Conservation (phyloP, 2,888 invertebrate genomes). For the Pogonocherus hispidulus region DNA sequence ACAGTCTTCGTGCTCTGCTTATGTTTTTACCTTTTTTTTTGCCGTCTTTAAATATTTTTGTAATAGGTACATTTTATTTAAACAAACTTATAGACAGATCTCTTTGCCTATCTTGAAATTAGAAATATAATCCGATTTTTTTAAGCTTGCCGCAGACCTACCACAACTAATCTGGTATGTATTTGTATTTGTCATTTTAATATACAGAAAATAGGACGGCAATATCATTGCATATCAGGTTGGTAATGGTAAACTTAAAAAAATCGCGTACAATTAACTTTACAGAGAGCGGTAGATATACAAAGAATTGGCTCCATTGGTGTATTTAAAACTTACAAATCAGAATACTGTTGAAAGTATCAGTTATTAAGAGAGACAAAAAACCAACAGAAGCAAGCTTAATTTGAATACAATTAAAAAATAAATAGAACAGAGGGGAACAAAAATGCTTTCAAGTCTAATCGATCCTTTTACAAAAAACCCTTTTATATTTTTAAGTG, state of each 20-base stretch:
- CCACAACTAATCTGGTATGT: too few relatives aligned
- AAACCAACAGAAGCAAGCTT: slow-evolving; percentile 44
- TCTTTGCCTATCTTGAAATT: too few relatives aligned
- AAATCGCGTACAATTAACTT: too few relatives aligned
- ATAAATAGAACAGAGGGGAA: slow-evolving; percentile 58
- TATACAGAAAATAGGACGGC: too few relatives aligned
- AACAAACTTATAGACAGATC: too few relatives aligned
- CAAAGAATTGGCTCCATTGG: slow-evolving; percentile 12
- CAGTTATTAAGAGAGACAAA: slow-evolving; percentile 41
- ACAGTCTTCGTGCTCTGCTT: background rate
- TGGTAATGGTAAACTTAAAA: too few relatives aligned
- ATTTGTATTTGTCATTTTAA: too few relatives aligned
- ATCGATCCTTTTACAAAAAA: slow-evolving; percentile 59
- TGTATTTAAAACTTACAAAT: slow-evolving; percentile 41
- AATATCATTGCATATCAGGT: too few relatives aligned
- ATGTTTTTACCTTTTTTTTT: background rate
- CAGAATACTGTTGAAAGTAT: slow-evolving; percentile 32
- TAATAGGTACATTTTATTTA: too few relatives aligned
- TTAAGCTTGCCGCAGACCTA: too few relatives aligned
- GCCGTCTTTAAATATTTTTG: background rate
- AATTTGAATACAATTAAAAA: slow-evolving; percentile 59
- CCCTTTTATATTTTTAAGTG: slow-evolving; percentile 63
- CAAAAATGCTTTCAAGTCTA: slow-evolving; percentile 62
- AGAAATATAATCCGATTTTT: too few relatives aligned
- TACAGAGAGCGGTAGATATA: too few relatives aligned